A percentile compares a stretch with the other conserved stretches of the same genome.
Conservation (phyloP, 1,140 invertebrate species). For the Theocolax elegans region DNA sequence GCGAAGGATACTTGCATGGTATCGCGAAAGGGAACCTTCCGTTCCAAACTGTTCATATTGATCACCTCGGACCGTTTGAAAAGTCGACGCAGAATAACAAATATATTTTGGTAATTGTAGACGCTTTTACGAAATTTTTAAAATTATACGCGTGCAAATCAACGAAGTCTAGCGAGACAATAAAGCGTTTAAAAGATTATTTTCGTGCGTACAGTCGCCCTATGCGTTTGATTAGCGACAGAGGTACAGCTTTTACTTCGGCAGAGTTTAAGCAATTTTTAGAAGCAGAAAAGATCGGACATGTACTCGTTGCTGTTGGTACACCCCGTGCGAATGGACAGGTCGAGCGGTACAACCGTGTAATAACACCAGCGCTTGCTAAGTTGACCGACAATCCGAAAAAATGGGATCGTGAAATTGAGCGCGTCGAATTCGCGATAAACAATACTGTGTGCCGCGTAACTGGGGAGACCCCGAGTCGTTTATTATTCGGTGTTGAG, state of each 20-base stretch:
- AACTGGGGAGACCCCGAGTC: too few species aligned
- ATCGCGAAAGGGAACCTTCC: constrained; percentile 7
- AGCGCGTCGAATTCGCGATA: too few species aligned
- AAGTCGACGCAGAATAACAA: not conserved
- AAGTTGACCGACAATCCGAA: too few species aligned
- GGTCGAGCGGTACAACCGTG: too few species aligned
- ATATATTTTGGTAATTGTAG: constrained; percentile 15
- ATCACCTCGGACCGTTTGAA: constrained; percentile 17
- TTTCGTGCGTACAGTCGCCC: constrained; percentile 14
- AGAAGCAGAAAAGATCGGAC: not conserved
- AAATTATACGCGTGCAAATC: constrained; percentile 26
- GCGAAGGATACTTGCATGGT: not conserved
- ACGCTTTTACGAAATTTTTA: constrained; percentile 16
- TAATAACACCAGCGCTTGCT: too few species aligned
- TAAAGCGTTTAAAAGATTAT: constrained; percentile 1
- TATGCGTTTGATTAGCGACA: not conserved
- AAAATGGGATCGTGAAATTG: too few species aligned
- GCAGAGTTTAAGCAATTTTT: not conserved
- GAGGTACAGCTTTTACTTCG: not conserved
- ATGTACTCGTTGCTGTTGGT: not conserved
- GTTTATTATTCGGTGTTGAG: too few species aligned
- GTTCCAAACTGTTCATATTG: not conserved
- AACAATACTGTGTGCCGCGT: too few species aligned
- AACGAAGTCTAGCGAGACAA: not conserved
- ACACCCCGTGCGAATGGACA: too few species aligned